Base-by-base conservation (phyloP, 2,797 vertebrate species). In the Melopsittacus undulatus region DNA sequence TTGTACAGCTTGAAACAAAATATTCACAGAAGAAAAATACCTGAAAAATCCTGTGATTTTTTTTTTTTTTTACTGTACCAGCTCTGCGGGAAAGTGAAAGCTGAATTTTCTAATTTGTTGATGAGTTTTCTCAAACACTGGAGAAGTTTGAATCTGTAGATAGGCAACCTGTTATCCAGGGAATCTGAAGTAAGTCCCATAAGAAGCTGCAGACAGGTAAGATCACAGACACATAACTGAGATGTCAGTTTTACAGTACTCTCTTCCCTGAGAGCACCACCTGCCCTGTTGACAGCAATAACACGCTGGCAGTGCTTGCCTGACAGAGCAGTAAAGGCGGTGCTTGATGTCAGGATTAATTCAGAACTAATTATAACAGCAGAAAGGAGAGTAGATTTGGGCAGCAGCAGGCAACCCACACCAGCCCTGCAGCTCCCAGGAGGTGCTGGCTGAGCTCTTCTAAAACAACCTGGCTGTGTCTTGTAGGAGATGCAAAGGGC, bases 11-110 rank as follows among this genome's bases (percentile, higher is more conserved):
- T 40, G 59, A 92, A 95, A 95, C 81, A 73, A 70, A 94, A 87
- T 23, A 83, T 77, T 87, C 90, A 76, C 90, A 52, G 51, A 79
- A 91, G 92, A 51, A 87, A 87, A 83, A n/a, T 7, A 38, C 27
- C 76, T 4, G 0, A 38, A 40, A 24, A 32, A 21, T 57, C 29
- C 27, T n/a, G 20, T 16, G 78, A 34, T 73, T 56, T 45, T 9
- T 9, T 6, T 6, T 59, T 22, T 46, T 6, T 7, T 2, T 59
- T 59, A 17, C 67, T 5, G 14, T 13, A 51, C 9, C 17, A 69
- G 38, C 2, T 11, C 87, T 2, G 78, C 1, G 87, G 54, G 43
- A 57, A 68, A 90, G 66, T 26, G 56, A 63, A 70, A 85, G 17
- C 3, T 21, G 5, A n/a, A 0, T 23, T 46, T 51, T 21, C 51